Conservation (phyloP, 1,140 invertebrate genomes). For the Hesperophylax magnus region DNA sequence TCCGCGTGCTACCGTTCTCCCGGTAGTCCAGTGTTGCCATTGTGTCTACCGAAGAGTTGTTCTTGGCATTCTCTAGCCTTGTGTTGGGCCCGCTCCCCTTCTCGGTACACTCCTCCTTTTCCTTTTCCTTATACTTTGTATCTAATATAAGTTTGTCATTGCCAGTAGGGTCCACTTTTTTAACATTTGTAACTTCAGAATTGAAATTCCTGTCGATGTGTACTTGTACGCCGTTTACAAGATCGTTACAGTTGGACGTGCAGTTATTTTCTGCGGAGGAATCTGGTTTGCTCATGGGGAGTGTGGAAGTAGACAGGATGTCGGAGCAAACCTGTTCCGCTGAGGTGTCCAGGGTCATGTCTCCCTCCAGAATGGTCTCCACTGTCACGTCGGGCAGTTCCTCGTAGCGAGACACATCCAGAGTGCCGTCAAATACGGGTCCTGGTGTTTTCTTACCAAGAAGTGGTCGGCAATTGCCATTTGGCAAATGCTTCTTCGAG, state of each 20-base stretch:
- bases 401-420: constrained; percentile 66
- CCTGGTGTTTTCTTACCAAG: constrained; percentile 49
- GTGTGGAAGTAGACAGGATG: background rate
- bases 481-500: constrained; percentile 60
- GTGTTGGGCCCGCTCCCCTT: constrained; percentile 32
- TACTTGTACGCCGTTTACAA: constrained; percentile 29
- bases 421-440: constrained; percentile 58
- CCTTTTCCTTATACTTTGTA: constrained; percentile 29
- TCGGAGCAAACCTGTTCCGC: constrained; percentile 19
- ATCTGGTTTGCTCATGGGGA: background rate
- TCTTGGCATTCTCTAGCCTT: constrained; percentile 44
- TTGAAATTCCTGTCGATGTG: constrained; percentile 55
- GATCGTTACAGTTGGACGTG: constrained; percentile 1
- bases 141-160: constrained; percentile 43
- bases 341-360: constrained; percentile 42
- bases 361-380: constrained; percentile 62
- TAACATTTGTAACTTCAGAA: constrained; percentile 52
- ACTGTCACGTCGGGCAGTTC: constrained; percentile 60
- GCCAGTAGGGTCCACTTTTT: constrained; percentile 42
- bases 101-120: constrained; percentile 24
- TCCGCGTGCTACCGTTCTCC: constrained; percentile 46
- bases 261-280: background rate
- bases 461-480: constrained; percentile 60
- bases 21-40: constrained; percentile 50
- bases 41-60: constrained; percentile 41